Conservation (phyloP, 2,113 vertebrate species). For the Aldabrachelys gigantea region DNA sequence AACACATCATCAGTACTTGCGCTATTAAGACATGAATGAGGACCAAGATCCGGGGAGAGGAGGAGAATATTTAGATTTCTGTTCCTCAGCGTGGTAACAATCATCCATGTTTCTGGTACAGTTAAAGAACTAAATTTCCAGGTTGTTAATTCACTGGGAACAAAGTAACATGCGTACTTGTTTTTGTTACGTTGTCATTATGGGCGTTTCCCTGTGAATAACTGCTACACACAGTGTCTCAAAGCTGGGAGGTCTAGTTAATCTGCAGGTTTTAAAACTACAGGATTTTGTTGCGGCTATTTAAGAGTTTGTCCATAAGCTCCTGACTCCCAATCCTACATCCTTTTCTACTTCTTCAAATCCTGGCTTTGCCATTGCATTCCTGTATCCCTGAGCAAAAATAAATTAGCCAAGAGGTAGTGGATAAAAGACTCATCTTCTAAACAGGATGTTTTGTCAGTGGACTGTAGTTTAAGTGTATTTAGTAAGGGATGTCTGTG, state of each 20-base stretch:
- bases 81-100: neutral
- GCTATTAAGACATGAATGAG: neutral
- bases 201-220: neutral
- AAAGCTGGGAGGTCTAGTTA: constrained; percentile 55
- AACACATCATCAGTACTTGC: rapidly evolving
- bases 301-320: constrained; percentile 29
- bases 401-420: neutral
- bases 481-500: neutral
- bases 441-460: neutral
- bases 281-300: neutral
- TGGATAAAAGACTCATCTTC: neutral
- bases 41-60: neutral
- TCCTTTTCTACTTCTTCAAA: constrained; percentile 17
- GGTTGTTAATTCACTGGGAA: neutral
- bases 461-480: neutral
- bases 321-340: neutral
- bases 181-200: neutral
- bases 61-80: neutral
- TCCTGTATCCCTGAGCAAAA: neutral
- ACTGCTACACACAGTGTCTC: neutral
- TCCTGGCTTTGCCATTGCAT: constrained; percentile 19
- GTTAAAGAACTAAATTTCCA: neutral
- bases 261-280: neutral
- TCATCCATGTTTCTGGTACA: neutral
- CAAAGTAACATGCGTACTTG: neutral